Evolutionary conservation across 2,113 vertebrate genomes (phyloP).

Genomic region (Calonectris borealis): DNA sequence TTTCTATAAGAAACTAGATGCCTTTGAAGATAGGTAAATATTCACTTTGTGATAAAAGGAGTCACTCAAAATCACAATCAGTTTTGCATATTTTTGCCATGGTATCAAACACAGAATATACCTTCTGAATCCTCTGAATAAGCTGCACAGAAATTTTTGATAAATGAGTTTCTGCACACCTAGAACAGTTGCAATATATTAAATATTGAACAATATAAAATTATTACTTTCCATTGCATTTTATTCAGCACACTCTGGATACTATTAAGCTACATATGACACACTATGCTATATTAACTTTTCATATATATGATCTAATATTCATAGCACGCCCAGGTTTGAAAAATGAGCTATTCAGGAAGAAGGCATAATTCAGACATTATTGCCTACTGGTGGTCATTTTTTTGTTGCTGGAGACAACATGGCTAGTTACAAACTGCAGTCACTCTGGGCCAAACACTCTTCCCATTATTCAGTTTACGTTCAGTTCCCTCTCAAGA

Average conservation of each 20-base stretch:
- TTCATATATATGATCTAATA: neutral
- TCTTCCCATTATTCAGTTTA: neutral
- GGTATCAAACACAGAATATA: neutral
- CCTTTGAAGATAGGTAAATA: neutral
- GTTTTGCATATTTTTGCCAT: neutral
- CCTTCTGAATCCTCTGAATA: neutral
- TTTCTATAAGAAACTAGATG: neutral
- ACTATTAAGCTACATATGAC: neutral
- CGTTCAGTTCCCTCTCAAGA: neutral
- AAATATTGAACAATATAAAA: neutral
- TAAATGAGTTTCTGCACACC: neutral
- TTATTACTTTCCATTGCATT: neutral
- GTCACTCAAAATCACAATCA: neutral
- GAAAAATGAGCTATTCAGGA: neutral
- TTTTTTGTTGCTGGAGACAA: neutral
- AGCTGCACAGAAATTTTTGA: neutral
- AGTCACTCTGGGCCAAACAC: neutral
- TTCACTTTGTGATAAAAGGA: neutral
- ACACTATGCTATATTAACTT: neutral
- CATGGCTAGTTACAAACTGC: neutral
- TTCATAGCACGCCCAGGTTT: neutral
- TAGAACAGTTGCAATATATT: neutral
- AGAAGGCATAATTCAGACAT: neutral
- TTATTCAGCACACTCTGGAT: neutral
- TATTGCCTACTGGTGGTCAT: neutral